Evolutionary conservation across 2,113 vertebrate genomes (phyloP), one percentile per base, ranked within the genome.

Genomic region (Henicopernis longicauda): DNA sequence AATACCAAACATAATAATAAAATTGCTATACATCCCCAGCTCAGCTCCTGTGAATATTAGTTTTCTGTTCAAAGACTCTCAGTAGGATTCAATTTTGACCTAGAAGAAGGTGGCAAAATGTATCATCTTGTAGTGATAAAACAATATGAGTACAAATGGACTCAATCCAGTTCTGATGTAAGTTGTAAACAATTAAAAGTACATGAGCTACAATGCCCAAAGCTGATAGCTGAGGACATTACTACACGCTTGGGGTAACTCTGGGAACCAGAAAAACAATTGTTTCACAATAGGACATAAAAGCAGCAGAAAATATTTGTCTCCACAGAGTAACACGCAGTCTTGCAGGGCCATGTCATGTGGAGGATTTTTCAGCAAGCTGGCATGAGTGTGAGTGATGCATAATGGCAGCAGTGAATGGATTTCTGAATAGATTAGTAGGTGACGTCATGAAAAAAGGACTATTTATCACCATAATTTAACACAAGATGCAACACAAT

Each of bases 401-500:
- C 96, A 82, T 97, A 98, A 98, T 98, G 96, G 97, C 90, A 74
- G 94, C 54, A 31, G 88, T 83, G 95, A 98, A 98, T 97, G 96
- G 97, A 96, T 98, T 98, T 97, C 97, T 95, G 98, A 98, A 98
- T 98, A 98, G 97, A 98, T 98, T 97, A 98, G 97, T 95, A 94
- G 97, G 92, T 98, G 98, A 98, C 92, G 92, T 98, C 98, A 98
- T 65, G 16, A 95, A 96, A 96, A 98, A 94, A 96, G 96, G 97
- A 95, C 97, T 97, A 98, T 98, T 98, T 98, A 98, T 98, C 98
- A 98, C 96, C 96, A 85, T 98, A 98, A 98, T 98, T 98, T 98
- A 98, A 94, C 97, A 97, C 94, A 90, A 98, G 97, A 97, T 98
- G 96, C 97, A 98, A 96, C 96, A 97, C 95, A 97, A 90, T 96